These are phyloP conservation scores for Lithobates pipiens DNA, from an alignment of 2,797 vertebrate genomes.

Conservation along the genomic window DNA sequence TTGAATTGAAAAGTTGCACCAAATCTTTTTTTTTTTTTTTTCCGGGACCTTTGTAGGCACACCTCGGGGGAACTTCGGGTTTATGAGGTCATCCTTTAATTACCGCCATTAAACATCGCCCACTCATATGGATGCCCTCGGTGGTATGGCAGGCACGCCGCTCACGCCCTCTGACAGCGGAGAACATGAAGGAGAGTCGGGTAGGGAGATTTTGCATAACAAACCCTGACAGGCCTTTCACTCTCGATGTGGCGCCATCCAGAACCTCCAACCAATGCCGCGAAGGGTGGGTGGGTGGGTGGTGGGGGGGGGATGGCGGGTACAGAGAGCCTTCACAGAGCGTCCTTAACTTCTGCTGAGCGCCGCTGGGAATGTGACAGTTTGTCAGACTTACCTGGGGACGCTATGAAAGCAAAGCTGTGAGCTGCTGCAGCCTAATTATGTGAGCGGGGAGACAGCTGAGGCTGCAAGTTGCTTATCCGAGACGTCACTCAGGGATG, in stretches of 20 bases:
- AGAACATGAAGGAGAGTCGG: neutral
- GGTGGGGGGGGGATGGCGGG: neutral
- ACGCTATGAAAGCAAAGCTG: neutral
- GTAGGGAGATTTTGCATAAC: neutral
- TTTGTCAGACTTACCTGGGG: conserved; percentile 36
- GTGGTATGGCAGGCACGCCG: too few relatives aligned
- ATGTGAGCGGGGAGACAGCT: conserved; percentile 42
- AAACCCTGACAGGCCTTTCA: conserved; percentile 1
- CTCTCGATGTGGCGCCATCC: neutral
- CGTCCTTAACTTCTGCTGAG: conserved; percentile 38
- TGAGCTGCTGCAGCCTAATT: conserved; percentile 36
- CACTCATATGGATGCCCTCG: too few relatives aligned
- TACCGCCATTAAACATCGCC: too few relatives aligned
- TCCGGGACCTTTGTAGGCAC: too few relatives aligned
- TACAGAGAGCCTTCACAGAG: conserved; percentile 19
- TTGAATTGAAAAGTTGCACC: too few relatives aligned
- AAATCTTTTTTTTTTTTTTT: too few relatives aligned
- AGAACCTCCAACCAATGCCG: conserved; percentile 11
- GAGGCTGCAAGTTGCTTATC: conserved; percentile 33
- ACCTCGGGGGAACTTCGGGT: too few relatives aligned
- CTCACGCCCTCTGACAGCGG: neutral
- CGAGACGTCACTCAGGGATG: conserved; percentile 25
- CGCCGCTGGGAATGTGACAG: conserved; percentile 49
- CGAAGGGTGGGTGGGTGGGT: neutral
- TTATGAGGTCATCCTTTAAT: too few relatives aligned